Evolutionary conservation across 2,797 vertebrate genomes (phyloP).

Genomic region (Hippoglossus hippoglossus): DNA sequence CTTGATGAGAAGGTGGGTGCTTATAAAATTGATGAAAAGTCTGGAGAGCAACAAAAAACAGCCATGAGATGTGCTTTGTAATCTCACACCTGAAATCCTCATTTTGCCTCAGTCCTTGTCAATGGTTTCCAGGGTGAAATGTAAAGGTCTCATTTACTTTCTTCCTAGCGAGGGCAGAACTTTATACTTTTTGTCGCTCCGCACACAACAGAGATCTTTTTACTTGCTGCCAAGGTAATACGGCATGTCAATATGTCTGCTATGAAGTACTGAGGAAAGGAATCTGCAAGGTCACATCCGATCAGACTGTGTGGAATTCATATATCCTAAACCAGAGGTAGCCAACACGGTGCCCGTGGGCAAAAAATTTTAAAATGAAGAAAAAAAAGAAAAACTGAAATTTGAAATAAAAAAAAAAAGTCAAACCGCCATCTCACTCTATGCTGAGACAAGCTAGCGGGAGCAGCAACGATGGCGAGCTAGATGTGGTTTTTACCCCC

Average conservation of each 20-base stretch:
- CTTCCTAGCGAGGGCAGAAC: constrained; percentile 2
- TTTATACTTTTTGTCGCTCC: constrained; percentile 20
- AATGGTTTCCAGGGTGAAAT: constrained; percentile 27
- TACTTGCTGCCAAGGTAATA: constrained; percentile 17
- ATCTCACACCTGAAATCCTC: constrained; percentile 27
- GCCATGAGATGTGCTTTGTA: constrained; percentile 30
- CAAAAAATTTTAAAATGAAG: too few relatives aligned
- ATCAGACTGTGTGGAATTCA: constrained; percentile 27
- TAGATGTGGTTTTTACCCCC: too few relatives aligned
- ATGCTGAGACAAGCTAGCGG: too few relatives aligned
- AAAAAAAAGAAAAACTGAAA: too few relatives aligned
- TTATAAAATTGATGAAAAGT: constrained; percentile 28
- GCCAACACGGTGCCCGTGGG: too few relatives aligned
- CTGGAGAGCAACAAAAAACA: constrained; percentile 36
- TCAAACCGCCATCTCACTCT: too few relatives aligned
- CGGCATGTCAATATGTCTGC: constrained; percentile 27
- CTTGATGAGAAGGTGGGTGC: constrained; percentile 46
- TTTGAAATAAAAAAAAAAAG: too few relatives aligned
- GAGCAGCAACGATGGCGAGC: too few relatives aligned
- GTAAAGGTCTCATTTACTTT: constrained; percentile 31
- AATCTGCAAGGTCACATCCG: constrained; percentile 43
- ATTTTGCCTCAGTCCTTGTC: constrained; percentile 17
- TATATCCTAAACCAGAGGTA: background rate
- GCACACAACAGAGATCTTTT: constrained; percentile 18
- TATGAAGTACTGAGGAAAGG: constrained; percentile 20